Base-by-base conservation (phyloP, 2,797 vertebrate genomes). In the Oreochromis mossambicus region DNA sequence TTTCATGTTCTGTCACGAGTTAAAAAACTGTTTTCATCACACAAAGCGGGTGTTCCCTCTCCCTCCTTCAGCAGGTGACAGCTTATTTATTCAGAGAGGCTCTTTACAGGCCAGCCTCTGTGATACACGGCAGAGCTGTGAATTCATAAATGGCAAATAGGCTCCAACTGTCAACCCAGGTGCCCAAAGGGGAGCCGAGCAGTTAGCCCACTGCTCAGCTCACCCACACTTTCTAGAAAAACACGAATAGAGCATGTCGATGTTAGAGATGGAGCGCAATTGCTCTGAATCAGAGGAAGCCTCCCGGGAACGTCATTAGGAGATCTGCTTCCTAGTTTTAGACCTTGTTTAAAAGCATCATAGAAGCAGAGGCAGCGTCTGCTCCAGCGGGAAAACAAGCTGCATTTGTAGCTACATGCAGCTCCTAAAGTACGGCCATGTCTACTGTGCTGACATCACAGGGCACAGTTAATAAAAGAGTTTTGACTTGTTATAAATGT, bases 141-240 rank as follows among this genome's bases (percentile, higher is more conserved):
- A 83, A 93, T 87, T 91, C 77, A 86, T 90, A 79, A 89, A 88
- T 79, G 85, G 55, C 26, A 86, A 92, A 87, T 70, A 81, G 55
- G 78, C 55, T 78, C 73, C 63, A 84, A 86, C 82, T 85, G 83
- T 91, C 82, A 86, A 79, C 66, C 61, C 12, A 3, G 41, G 55
- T 2, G 79, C 81, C 78, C 51, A 43, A 21, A 78, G 83, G 86
- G 46, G 78, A 85, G 82, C 6, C 12, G n/a, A 43, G 63, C 73
- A 24, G 86, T 86, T 87, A 82, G 83, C 82, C 86, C 3, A 21
- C 70, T 4, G 61, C 75, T 84, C 73, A 4, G 43, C 12, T 5
- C 48, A 29, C 54, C 78, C 51, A 21, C 87, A 26, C 82, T 55
- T n/a, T 8, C n/a, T 41, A 56, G 68, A 73, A 73, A 73, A 78